Conservation (phyloP, 2,797 vertebrate species). For the Esox masquinongy region DNA sequence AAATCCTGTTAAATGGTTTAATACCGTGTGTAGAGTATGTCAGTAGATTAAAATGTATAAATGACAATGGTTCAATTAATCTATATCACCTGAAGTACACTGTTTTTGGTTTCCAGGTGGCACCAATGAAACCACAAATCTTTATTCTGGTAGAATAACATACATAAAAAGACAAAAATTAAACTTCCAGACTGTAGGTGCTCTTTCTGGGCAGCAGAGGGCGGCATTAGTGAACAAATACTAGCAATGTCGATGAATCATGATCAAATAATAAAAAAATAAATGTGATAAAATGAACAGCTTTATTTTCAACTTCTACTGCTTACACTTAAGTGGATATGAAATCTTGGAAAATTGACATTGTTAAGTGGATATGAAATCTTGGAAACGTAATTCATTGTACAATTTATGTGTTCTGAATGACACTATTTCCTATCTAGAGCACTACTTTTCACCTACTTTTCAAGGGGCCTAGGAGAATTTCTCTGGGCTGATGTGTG, state of each 20-base stretch:
- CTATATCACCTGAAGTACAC: not conserved
- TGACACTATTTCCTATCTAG: not conserved
- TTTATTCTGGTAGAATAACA: not conserved
- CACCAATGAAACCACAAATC: not conserved
- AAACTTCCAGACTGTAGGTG: not conserved
- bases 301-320: not conserved
- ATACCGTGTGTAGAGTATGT: not conserved
- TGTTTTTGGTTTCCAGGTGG: not conserved
- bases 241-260: not conserved
- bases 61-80: not conserved
- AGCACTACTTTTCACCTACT: not conserved
- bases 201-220: slow-evolving; percentile 67
- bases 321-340: not conserved
- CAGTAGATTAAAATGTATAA: slow-evolving; percentile 23
- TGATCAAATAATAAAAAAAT: not conserved
- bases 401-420: not conserved
- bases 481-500: not conserved
- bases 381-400: not conserved
- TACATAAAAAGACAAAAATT: not conserved
- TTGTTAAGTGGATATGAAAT: no score
- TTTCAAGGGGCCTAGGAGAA: not conserved
- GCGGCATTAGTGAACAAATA: slow-evolving; percentile 59
- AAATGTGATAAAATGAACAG: not conserved
- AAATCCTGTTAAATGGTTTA: no score
- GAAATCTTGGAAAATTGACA: not conserved